Conservation (phyloP, 2,113 vertebrate genomes). For the Anthoscopus minutus region DNA sequence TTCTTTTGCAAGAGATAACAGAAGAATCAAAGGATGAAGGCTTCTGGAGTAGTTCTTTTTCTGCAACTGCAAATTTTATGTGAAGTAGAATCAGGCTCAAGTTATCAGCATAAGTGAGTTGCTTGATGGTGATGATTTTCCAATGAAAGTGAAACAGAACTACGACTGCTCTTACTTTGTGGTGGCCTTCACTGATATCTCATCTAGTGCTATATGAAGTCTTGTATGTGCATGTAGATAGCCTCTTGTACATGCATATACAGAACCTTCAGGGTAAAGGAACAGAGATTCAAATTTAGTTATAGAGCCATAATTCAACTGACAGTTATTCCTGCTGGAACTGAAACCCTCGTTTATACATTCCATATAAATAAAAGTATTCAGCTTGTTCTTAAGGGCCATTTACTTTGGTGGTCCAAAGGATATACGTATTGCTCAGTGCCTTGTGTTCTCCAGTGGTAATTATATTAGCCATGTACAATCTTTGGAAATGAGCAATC, state of each 20-base stretch:
- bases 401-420: not conserved
- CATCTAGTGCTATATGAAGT: not conserved
- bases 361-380: not conserved
- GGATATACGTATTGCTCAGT: not conserved
- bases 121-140: not conserved
- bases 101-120: not conserved
- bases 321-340: not conserved
- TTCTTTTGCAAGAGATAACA: not conserved
- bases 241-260: not conserved
- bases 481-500: constrained; percentile 58
- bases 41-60: not conserved
- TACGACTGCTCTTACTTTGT: not conserved
- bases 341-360: not conserved
- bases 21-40: not conserved
- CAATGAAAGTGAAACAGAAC: not conserved
- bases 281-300: not conserved
- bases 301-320: not conserved
- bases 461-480: constrained; percentile 22
- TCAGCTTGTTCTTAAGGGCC: not conserved
- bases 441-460: not conserved
- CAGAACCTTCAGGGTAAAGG: not conserved
- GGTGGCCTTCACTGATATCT: not conserved
- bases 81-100: not conserved
- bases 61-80: not conserved
- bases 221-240: not conserved